phyloP scores from a whole-genome alignment of 2,113 vertebrate species.

The Notothenia rossii region DNA sequence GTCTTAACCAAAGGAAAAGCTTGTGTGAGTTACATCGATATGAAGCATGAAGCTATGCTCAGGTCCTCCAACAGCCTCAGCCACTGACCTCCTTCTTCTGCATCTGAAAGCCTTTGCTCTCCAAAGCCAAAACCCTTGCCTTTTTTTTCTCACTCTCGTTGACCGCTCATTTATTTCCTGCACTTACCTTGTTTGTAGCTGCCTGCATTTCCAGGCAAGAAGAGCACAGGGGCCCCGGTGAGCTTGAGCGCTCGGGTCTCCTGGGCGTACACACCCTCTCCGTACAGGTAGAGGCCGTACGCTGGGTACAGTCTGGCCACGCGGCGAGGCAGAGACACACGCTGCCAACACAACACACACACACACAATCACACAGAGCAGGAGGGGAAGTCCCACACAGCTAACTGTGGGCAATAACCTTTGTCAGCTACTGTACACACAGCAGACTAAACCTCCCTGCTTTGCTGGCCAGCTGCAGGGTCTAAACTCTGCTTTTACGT shows the following conservation, averaged over 20 bases:
- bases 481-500: not conserved
- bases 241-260: conserved; percentile 90
- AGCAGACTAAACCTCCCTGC: not conserved
- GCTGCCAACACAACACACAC: conserved; percentile 77
- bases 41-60: conserved; percentile 10
- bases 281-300: conserved; percentile 96
- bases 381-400: not conserved
- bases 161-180: not conserved
- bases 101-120: not conserved
- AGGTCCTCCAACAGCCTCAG: conserved; percentile 37
- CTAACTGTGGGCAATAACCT: not conserved
- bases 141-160: too few relatives aligned
- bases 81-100: not conserved
- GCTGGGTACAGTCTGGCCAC: conserved; percentile 89
- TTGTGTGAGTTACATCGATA: conserved; percentile 5
- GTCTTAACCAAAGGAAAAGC: not conserved
- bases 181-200: conserved; percentile 95
- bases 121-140: not conserved
- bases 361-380: not conserved
- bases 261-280: conserved; percentile 92
- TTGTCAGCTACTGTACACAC: not conserved
- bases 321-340: conserved; percentile 91
- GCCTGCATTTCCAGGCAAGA: conserved; percentile 97
- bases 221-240: conserved; percentile 95
- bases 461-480: not conserved